phyloP scores from a whole-genome alignment of 2,888 invertebrate species.

The Rhorus exstirpatorius region DNA sequence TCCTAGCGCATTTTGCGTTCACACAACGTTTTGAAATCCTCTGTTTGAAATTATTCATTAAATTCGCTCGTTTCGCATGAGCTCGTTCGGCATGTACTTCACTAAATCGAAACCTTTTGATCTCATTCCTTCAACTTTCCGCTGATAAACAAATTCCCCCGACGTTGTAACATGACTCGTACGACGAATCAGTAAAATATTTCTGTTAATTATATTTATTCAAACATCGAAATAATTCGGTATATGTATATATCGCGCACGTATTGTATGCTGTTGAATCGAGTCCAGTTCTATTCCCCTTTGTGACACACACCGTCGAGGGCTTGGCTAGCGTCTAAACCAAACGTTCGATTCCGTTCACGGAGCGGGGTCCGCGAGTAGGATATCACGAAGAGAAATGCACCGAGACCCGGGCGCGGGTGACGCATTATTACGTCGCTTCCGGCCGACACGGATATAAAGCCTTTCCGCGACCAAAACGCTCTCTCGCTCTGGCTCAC shows the following conservation, averaged over 20 bases:
- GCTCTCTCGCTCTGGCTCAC: background rate
- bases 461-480: slow-evolving; percentile 65
- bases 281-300: slow-evolving; percentile 31
- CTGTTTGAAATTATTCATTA: no score
- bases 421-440: slow-evolving; percentile 72
- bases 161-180: no score
- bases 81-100: no score
- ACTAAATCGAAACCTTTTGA: no score
- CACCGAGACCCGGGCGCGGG: slow-evolving; percentile 67
- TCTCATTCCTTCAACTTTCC: no score
- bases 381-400: slow-evolving; percentile 68
- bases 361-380: slow-evolving; percentile 14
- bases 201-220: no score
- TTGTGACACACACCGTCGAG: slow-evolving; percentile 45
- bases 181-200: no score
- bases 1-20: no score
- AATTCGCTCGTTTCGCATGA: no score
- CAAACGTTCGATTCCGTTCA: slow-evolving; percentile 45
- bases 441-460: slow-evolving; percentile 67
- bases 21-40: no score
- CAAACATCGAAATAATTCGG: background rate
- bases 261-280: slow-evolving; percentile 1
- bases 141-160: no score
- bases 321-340: slow-evolving; percentile 37
- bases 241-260: background rate